Percentiles rank a stretch among this genome's conserved stretches.
Evolutionary conservation across 1,140 invertebrate genomes (phyloP).

Genomic region (Drosophila mojavensis): DNA sequence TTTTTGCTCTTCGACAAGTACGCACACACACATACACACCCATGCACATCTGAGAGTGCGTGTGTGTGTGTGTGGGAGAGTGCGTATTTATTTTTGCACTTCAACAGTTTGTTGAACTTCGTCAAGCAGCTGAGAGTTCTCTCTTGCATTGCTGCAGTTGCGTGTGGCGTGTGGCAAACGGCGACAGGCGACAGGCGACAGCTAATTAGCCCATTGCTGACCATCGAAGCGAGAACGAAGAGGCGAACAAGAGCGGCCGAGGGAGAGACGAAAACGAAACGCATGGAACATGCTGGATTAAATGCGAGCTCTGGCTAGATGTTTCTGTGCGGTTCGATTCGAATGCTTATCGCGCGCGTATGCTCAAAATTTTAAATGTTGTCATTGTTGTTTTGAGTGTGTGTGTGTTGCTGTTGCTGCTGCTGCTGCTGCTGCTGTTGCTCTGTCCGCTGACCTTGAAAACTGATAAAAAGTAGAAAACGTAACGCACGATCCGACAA

Average conservation of each 20-base stretch:
- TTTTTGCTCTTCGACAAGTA: not conserved
- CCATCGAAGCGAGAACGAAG: not conserved
- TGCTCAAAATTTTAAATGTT: conserved; percentile 13
- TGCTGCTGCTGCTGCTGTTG: not conserved
- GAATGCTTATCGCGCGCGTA: conserved; percentile 24
- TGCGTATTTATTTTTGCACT: conserved; percentile 45
- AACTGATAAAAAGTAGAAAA: conserved; percentile 33
- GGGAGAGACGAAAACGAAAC: not conserved
- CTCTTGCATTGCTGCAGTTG: conserved; percentile 14
- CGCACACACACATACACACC: not conserved
- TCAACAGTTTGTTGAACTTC: conserved; percentile 58
- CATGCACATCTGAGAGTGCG: not conserved
- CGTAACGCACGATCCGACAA: conserved; percentile 29
- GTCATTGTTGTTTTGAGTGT: not conserved
- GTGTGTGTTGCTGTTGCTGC: not conserved
- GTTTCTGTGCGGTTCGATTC: conserved; percentile 7
- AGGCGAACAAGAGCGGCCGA: not conserved
- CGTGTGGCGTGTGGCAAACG: not conserved
- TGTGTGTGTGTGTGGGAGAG: not conserved
- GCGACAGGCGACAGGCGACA: not conserved
- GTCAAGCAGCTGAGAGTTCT: conserved; percentile 17
- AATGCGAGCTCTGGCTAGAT: conserved; percentile 13
- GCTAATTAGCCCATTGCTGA: conserved; percentile 25
- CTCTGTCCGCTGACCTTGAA: conserved; percentile 39
- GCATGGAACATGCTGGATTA: conserved; percentile 8